phyloP scores from a whole-genome alignment of 23 tunicate species.

The Halocynthia roretzi region DNA sequence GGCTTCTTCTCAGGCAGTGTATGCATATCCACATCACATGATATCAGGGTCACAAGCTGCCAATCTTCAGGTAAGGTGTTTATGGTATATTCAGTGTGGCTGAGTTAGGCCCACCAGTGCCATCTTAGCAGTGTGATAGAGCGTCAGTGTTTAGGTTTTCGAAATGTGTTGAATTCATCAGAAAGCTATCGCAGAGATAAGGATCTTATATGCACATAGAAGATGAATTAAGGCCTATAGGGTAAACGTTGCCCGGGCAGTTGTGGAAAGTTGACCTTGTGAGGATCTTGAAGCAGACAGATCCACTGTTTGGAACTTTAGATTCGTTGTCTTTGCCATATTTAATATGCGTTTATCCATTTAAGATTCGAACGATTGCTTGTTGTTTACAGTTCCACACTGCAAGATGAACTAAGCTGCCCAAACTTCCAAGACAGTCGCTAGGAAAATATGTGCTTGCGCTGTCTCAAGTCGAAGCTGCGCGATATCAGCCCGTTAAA shows the following conservation, averaged over 20 bases:
- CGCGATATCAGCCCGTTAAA: slow-evolving; percentile 2
- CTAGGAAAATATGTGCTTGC: neutral
- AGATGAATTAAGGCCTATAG: too few species aligned
- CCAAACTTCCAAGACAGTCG: neutral
- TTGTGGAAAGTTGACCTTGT: too few species aligned
- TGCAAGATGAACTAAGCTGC: slow-evolving; percentile 13
- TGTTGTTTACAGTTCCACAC: slow-evolving; percentile 11
- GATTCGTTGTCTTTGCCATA: too few species aligned
- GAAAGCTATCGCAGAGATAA: too few species aligned
- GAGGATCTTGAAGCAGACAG: too few species aligned
- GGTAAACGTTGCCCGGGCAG: too few species aligned
- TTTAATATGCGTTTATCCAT: too few species aligned
- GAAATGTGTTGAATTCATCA: too few species aligned
- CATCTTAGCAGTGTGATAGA: neutral
- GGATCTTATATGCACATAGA: too few species aligned
- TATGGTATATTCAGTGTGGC: neutral
- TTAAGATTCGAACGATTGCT: neutral
- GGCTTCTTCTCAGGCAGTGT: slow-evolving; percentile 14
- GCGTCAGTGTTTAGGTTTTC: too few species aligned
- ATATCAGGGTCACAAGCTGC: slow-evolving; percentile 6
- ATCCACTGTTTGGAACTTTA: too few species aligned
- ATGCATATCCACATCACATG: slow-evolving; percentile 27
- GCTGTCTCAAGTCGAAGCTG: slow-evolving; percentile 2
- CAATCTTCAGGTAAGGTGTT: slow-evolving; percentile 17
- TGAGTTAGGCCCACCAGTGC: neutral